phyloP scores from a whole-genome alignment of 2,797 vertebrate genomes.

The Dipus sagitta region DNA sequence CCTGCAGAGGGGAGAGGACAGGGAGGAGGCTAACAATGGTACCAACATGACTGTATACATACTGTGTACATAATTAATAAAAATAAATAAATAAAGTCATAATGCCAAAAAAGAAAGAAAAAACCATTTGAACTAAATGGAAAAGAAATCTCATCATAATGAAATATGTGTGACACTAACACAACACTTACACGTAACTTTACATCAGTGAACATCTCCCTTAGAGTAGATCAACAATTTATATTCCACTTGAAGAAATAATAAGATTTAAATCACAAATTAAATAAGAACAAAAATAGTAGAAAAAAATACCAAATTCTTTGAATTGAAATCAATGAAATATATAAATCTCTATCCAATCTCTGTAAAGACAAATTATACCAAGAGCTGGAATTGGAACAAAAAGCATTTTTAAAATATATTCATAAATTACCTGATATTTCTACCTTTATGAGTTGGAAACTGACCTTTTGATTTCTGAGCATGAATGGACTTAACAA shows the following conservation, averaged over 20 bases:
- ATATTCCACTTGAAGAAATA: not conserved
- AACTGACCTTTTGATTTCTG: not conserved
- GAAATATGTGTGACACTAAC: not conserved
- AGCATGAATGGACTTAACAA: not conserved
- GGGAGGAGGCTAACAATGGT: too few relatives aligned
- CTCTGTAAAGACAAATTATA: not conserved
- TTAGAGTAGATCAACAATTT: not conserved
- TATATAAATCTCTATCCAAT: not conserved
- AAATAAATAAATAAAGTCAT: too few relatives aligned
- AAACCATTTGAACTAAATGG: not conserved
- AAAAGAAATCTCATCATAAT: not conserved
- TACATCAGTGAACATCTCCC: not conserved
- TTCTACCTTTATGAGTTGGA: not conserved
- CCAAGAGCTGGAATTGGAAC: not conserved
- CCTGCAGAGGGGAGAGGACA: too few relatives aligned
- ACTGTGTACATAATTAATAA: too few relatives aligned
- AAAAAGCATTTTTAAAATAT: not conserved
- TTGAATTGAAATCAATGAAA: not conserved
- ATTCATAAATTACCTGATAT: not conserved
- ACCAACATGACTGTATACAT: too few relatives aligned
- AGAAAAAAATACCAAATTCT: not conserved
- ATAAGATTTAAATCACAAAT: not conserved
- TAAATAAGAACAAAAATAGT: too few relatives aligned
- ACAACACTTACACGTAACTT: not conserved
- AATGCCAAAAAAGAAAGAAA: not conserved